A percentile compares a stretch with the other conserved stretches of the same genome.
Conservation (phyloP, 2,797 vertebrate species). For the Sebastiscus albofasciatus region DNA sequence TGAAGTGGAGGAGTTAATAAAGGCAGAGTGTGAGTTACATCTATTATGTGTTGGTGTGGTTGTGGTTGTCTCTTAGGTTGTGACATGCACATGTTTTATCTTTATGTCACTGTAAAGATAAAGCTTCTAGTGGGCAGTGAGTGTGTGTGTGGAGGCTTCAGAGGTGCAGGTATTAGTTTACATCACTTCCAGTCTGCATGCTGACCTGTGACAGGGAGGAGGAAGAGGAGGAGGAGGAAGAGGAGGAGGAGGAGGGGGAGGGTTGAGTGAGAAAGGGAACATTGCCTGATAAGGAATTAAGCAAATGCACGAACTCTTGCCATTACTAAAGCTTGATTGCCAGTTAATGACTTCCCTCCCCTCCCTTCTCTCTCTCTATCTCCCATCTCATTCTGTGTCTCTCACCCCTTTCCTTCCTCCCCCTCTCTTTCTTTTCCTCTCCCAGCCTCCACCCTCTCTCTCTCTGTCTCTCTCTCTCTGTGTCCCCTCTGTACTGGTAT, state of each 20-base stretch:
- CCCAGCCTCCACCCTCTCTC: background rate
- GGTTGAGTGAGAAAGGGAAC: slow-evolving; percentile 46
- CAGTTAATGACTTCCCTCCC: slow-evolving; percentile 50
- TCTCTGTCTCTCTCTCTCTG: slow-evolving; percentile 1
- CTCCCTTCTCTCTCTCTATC: slow-evolving; percentile 7
- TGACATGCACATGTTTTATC: background rate
- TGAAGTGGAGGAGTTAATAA: too few species aligned
- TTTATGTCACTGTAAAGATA: slow-evolving; percentile 26
- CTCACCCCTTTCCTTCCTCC: background rate
- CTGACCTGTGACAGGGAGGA: slow-evolving; percentile 46
- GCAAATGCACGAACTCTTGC: slow-evolving; percentile 47
- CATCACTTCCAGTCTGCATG: slow-evolving; percentile 59
- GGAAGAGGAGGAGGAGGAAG: background rate
- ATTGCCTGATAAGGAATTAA: slow-evolving; percentile 72
- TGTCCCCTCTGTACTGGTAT: background rate
- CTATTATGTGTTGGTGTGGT: too few species aligned
- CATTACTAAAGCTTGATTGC: slow-evolving; percentile 58
- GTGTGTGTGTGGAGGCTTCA: background rate
- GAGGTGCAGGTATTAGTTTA: slow-evolving; percentile 62
- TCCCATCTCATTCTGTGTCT: slow-evolving; percentile 16
- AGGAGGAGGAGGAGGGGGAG: background rate
- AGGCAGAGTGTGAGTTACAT: too few species aligned
- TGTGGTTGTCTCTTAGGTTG: too few species aligned
- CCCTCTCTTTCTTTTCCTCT: background rate
- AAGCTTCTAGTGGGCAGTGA: background rate